Evolutionary conservation across 1,140 invertebrate species (phyloP).

Genomic region (Planococcus citri): DNA sequence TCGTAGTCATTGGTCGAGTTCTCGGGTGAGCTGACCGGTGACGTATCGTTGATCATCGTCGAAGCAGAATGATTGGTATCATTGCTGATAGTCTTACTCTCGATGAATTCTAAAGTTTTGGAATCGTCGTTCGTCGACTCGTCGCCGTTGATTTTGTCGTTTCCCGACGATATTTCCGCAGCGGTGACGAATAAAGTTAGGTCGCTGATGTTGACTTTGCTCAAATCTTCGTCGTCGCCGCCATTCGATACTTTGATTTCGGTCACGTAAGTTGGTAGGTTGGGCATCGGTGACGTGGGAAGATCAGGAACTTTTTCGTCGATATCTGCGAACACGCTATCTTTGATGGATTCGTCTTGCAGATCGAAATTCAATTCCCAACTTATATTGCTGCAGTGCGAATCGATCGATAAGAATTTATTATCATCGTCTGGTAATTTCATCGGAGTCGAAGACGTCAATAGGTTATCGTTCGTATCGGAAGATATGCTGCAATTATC

Average conservation of each 20-base stretch:
- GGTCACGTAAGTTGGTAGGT: slow-evolving; percentile 36
- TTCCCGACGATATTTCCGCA: not conserved
- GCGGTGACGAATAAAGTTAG: not conserved
- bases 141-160: not conserved
- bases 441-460: slow-evolving; percentile 27
- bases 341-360: not conserved
- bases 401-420: not conserved
- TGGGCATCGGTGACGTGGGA: slow-evolving; percentile 31
- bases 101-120: not conserved
- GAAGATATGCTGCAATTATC: slow-evolving; percentile 23
- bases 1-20: not conserved
- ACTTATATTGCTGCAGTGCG: not conserved
- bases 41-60: not conserved
- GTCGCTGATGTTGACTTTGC: not conserved
- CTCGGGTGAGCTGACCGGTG: not conserved
- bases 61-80: not conserved
- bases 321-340: not conserved
- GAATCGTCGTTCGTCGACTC: not conserved
- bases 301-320: slow-evolving; percentile 18
- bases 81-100: not conserved
- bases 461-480: slow-evolving; percentile 21
- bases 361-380: not conserved
- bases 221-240: slow-evolving; percentile 3
- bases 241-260: slow-evolving; percentile 38
- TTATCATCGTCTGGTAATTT: slow-evolving; percentile 18